Base-by-base conservation (phyloP, 2,888 invertebrate species). In the Capitulum mitella region DNA sequence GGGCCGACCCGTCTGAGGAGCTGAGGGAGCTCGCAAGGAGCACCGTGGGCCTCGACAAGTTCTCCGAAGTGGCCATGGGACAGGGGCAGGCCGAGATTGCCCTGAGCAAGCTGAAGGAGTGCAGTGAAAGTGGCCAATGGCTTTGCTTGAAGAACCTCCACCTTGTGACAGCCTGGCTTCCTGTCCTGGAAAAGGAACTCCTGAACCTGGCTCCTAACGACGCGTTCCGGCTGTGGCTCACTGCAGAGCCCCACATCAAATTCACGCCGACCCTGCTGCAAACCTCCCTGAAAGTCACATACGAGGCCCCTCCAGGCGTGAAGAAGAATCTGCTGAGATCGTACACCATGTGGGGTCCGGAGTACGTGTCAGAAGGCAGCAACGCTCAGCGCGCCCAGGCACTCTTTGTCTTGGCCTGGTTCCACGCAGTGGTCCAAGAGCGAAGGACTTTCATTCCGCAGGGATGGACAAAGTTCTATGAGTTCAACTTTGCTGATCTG, bases 371-470 rank as follows among this genome's bases (percentile, higher is more conserved):
- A 84, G 22, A 19, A 10, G 81, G 83, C 51, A 79, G 83, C 80
- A 82, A 82, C 78, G 81, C 82, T 37, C 79, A 81, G 61, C 79
- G 84, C 79, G 84, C 85, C 0, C 88, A 89, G 83, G 87, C 89
- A 1, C 85, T 92, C 79, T 91, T 98, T 83, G 91, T 93, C 12
- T 87, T 97, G 29, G 92, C 96, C 81, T 92, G 93, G 89, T 88
- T 94, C 79, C 97, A 98, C 85, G 95, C 98, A 0, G 88, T 97
- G 26, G 88, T 96, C 78, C 89, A 89, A 83, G 98, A 99, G 86
- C 89, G 99, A 64, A 89, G 98, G 80, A 93, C 92, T 78, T 98
- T 92, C 85, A 93, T 97, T 83, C 97, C 97, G 0, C 94, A 95
- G 88, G 93, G 95, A 0, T 96, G 95, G 95, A 92, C 92, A 0